Percentiles rank a stretch among this genome's conserved stretches.
These are phyloP conservation scores for Paracyclopina nana DNA, from an alignment of 1,140 invertebrate genomes.

Conservation along the genomic window DNA sequence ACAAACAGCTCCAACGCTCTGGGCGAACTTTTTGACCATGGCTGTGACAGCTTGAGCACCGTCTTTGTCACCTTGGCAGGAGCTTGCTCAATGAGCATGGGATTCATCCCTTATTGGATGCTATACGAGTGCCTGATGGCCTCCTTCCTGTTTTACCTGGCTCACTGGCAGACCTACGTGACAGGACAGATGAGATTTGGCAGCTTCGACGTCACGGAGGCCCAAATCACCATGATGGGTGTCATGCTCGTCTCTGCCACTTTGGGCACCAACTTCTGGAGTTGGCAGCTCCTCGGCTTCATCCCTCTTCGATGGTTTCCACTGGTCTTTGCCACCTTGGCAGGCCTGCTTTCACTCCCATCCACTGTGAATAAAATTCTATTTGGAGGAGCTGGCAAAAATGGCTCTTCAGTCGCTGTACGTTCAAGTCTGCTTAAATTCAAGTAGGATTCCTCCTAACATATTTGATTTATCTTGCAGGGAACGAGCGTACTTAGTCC, in stretches of 20 bases:
- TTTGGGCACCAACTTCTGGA: slow-evolving; percentile 36
- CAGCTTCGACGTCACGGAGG: slow-evolving; percentile 92
- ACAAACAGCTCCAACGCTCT: slow-evolving; percentile 77
- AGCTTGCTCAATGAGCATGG: slow-evolving; percentile 73
- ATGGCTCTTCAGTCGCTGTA: not conserved
- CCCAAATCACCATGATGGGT: slow-evolving; percentile 75
- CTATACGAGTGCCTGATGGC: slow-evolving; percentile 86
- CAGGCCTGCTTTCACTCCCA: not conserved
- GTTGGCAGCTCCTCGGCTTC: too few relatives aligned
- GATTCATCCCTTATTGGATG: slow-evolving; percentile 73
- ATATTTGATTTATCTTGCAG: too few relatives aligned
- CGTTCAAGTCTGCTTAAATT: not conserved
- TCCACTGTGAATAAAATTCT: not conserved
- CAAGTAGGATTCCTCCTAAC: too few relatives aligned
- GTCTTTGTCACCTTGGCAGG: slow-evolving; percentile 89
- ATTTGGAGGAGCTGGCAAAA: not conserved
- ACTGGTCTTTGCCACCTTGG: not conserved
- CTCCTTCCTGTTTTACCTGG: slow-evolving; percentile 86
- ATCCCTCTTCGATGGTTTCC: too few relatives aligned
- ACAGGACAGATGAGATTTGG: slow-evolving; percentile 82
- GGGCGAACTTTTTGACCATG: slow-evolving; percentile 98
- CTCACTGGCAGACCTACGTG: slow-evolving; percentile 98
- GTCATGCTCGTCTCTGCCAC: slow-evolving; percentile 69
- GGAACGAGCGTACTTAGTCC: too few relatives aligned
- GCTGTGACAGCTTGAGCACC: slow-evolving; percentile 89